A percentile compares a stretch with the other conserved stretches of the same genome.
phyloP scores from a whole-genome alignment of 1,140 invertebrate genomes.

The Nylanderia fulva region DNA sequence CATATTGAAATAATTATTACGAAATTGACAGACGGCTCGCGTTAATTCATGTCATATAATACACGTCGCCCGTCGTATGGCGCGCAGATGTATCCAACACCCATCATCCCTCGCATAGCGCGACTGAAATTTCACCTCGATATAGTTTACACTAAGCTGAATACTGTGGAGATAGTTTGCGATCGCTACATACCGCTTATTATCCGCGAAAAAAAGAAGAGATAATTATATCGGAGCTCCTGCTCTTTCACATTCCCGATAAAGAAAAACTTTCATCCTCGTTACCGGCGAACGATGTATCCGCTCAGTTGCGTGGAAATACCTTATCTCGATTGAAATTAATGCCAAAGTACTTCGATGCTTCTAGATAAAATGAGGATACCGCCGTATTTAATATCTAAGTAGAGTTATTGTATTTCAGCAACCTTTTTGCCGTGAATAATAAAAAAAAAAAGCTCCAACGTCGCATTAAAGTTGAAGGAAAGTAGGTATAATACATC shows the following conservation, averaged over 20 bases:
- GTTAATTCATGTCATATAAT: constrained; percentile 45
- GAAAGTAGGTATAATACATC: constrained; percentile 54
- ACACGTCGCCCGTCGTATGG: constrained; percentile 61
- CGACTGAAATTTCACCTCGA: constrained; percentile 78
- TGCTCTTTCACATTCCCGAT: neutral
- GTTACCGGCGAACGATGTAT: neutral
- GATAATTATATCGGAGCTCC: constrained; percentile 10
- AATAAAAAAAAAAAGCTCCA: constrained; percentile 21
- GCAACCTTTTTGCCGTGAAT: neutral
- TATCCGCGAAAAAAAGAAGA: neutral
- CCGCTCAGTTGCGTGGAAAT: neutral
- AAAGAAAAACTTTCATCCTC: neutral
- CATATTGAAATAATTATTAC: constrained; percentile 35
- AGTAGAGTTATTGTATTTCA: constrained; percentile 43
- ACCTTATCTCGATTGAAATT: constrained; percentile 24
- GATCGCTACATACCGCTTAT: neutral
- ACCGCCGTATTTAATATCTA: neutral
- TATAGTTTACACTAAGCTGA: constrained; percentile 50
- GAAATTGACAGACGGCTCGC: constrained; percentile 5
- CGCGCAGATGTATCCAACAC: constrained; percentile 45
- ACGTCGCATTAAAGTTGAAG: constrained; percentile 19
- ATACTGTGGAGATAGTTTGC: constrained; percentile 22
- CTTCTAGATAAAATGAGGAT: neutral
- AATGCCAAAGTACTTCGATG: neutral
- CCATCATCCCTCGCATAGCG: neutral